These are phyloP conservation scores for Dicerorhinus sumatrensis DNA, from an alignment of 2,113 vertebrate species.

Conservation along the genomic window DNA sequence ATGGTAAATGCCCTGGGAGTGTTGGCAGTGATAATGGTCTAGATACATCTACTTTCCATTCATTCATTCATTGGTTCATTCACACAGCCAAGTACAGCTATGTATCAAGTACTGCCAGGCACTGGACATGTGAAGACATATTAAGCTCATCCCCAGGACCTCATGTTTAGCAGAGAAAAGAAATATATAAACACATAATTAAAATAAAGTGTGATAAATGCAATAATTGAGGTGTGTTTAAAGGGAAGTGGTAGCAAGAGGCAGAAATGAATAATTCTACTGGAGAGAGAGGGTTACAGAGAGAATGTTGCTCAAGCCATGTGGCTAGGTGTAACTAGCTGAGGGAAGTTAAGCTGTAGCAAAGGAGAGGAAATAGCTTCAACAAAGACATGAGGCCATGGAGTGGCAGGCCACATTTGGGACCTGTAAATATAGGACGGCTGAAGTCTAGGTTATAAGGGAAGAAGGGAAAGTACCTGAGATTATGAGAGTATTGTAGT, in stretches of 20 bases:
- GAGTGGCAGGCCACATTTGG: neutral
- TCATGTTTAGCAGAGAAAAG: constrained; percentile 38
- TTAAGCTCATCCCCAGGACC: neutral
- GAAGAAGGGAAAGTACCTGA: neutral
- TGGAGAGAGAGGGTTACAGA: constrained; percentile 6
- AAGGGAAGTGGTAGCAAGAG: neutral
- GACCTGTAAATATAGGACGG: neutral
- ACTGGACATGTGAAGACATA: constrained; percentile 22
- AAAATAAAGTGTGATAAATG: neutral
- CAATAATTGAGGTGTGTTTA: neutral
- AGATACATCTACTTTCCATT: neutral
- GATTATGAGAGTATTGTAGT: neutral
- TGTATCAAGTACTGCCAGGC: neutral
- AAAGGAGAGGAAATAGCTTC: neutral
- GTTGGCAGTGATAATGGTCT: constrained; percentile 11
- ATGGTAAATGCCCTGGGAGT: neutral
- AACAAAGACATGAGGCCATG: neutral
- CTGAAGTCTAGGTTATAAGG: neutral
- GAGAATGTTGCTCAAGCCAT: neutral
- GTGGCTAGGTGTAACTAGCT: neutral
- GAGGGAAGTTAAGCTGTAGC: neutral
- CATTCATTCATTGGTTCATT: neutral
- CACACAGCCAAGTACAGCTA: neutral
- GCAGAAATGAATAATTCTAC: neutral
- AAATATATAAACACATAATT: neutral